Percentiles rank a stretch among this genome's conserved stretches.
These are phyloP conservation scores for Oreochromis tanganicae DNA, from an alignment of 2,113 vertebrate genomes.

Conservation along the genomic window DNA sequence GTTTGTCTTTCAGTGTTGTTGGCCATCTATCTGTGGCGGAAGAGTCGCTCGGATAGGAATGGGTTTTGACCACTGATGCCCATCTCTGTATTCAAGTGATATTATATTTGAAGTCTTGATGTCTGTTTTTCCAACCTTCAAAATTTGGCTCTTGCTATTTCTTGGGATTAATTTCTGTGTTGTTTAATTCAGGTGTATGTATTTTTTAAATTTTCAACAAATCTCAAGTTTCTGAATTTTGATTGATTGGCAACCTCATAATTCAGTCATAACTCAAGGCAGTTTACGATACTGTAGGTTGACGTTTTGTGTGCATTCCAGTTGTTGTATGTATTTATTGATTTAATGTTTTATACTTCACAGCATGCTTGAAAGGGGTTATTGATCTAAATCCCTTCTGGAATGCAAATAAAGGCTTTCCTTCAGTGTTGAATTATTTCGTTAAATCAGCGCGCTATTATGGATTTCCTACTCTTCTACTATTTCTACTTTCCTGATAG, in stretches of 20 bases:
- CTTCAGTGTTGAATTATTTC: not conserved
- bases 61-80: not conserved
- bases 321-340: not conserved
- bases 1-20: not conserved
- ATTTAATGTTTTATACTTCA: not conserved
- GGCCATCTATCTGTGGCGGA: not conserved
- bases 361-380: not conserved
- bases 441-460: not conserved
- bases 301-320: rapidly evolving
- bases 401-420: not conserved
- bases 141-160: not conserved
- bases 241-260: not conserved
- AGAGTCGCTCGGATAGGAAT: rapidly evolving
- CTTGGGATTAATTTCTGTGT: not conserved
- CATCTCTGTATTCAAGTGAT: not conserved
- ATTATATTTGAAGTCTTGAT: not conserved
- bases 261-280: rapidly evolving
- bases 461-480: not conserved
- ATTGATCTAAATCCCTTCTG: rapidly evolving
- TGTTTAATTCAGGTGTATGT: not conserved
- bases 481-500: rapidly evolving
- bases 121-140: not conserved
- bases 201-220: not conserved
- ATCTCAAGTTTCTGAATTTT: rapidly evolving
- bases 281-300: not conserved